Percentiles rank a stretch among this genome's conserved stretches.
These are phyloP conservation scores for Periophthalmodon schlosseri DNA, from an alignment of 2,113 vertebrate genomes.

Conservation along the genomic window DNA sequence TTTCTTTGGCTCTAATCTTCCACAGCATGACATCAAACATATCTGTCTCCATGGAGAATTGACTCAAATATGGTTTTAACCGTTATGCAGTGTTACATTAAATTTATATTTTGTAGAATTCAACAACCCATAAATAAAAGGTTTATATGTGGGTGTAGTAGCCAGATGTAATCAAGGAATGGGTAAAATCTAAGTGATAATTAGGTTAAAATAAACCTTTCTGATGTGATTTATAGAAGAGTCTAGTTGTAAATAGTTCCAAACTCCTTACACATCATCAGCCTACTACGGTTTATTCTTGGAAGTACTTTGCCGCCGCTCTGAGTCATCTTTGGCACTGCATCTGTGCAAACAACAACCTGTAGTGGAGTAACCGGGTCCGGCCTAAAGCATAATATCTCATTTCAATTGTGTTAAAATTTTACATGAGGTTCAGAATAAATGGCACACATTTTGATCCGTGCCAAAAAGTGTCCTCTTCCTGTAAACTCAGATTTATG, in stretches of 20 bases:
- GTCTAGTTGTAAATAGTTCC: background rate
- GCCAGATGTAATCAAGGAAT: no score
- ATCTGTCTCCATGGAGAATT: no score
- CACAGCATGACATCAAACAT: no score
- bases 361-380: background rate
- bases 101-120: no score
- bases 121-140: no score
- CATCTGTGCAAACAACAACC: background rate
- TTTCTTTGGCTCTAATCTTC: no score
- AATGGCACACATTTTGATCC: background rate
- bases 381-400: background rate
- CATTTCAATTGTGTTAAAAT: background rate
- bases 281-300: constrained; percentile 11
- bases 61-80: no score
- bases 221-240: background rate
- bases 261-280: background rate
- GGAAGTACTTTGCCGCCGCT: background rate
- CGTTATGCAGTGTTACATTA: no score
- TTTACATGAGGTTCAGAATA: background rate
- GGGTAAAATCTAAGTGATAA: background rate
- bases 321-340: constrained; percentile 1
- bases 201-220: background rate
- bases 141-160: no score
- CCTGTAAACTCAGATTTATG: background rate
- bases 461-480: background rate